A percentile compares a stretch with the other conserved stretches of the same genome.
phyloP scores from a whole-genome alignment of 1,140 invertebrate species.

The Mylabris phalerata region DNA sequence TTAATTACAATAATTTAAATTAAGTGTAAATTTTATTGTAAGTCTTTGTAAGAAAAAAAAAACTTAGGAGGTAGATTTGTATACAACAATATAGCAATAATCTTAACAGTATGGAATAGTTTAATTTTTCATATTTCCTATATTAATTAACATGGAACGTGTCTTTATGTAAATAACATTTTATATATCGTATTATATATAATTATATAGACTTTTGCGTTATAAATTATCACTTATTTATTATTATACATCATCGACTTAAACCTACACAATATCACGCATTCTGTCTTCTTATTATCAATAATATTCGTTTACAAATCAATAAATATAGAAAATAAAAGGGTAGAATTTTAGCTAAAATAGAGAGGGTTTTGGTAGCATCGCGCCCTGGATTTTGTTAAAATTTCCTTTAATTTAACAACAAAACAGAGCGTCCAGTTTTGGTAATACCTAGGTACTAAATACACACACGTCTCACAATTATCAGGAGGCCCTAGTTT shows the following conservation, averaged over 20 bases:
- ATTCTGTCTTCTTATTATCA: constrained; percentile 17
- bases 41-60: constrained; percentile 20
- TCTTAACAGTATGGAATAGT: constrained; percentile 26
- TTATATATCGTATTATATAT: constrained; percentile 25
- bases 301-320: constrained; percentile 6
- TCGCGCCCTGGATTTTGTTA: constrained; percentile 9
- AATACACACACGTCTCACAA: constrained; percentile 2
- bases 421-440: constrained; percentile 10
- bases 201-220: constrained; percentile 14
- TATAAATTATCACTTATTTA: constrained; percentile 31
- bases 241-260: constrained; percentile 18
- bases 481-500: constrained; percentile 20
- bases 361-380: constrained; percentile 17
- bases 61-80: constrained; percentile 24
- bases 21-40: constrained; percentile 21
- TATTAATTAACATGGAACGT: constrained; percentile 27
- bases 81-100: constrained; percentile 26
- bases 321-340: constrained; percentile 30
- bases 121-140: constrained; percentile 25
- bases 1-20: background rate
- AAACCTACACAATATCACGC: constrained; percentile 28
- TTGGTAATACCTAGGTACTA: constrained; percentile 16
- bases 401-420: background rate
- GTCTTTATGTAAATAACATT: constrained; percentile 32
- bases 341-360: constrained; percentile 14